A percentile compares a stretch with the other conserved stretches of the same genome.
These are phyloP conservation scores for Otocyon megalotis DNA, from an alignment of 2,113 vertebrate species.

Conservation along the genomic window DNA sequence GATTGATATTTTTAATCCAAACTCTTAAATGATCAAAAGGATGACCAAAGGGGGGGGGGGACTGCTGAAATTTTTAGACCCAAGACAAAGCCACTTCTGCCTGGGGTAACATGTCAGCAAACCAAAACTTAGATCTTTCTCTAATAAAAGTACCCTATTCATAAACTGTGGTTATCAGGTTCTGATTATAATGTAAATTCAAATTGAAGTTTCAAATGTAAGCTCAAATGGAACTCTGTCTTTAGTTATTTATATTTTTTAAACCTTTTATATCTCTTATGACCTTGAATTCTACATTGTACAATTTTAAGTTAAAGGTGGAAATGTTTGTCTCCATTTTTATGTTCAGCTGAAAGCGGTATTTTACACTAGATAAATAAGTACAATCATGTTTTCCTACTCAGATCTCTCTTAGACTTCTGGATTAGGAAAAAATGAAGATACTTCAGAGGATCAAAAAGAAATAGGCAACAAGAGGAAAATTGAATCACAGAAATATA, in stretches of 20 bases:
- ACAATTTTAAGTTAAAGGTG: conserved; percentile 7
- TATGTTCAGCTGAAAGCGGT: conserved; percentile 49
- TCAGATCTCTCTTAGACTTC: conserved; percentile 70
- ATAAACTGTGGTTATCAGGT: not conserved
- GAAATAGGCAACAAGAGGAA: conserved; percentile 78
- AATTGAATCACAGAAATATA: conserved; percentile 76
- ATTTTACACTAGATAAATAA: conserved; percentile 69
- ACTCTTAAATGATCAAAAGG: not conserved
- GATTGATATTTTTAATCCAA: not conserved
- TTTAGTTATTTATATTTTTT: conserved; percentile 31
- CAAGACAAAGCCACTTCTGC: not conserved
- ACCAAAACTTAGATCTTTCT: not conserved
- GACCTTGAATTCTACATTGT: conserved; percentile 53
- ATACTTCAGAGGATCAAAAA: conserved; percentile 77
- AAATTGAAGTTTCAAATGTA: not conserved
- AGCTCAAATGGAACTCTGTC: not conserved
- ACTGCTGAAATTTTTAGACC: not conserved
- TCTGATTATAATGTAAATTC: conserved; percentile 29
- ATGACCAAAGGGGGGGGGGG: not conserved
- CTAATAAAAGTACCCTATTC: conserved; percentile 17
- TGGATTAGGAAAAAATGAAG: conserved; percentile 74
- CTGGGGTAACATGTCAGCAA: not conserved
- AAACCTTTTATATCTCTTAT: not conserved
- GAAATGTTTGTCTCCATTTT: conserved; percentile 52
- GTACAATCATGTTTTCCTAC: conserved; percentile 59